Evolutionary conservation across 2,797 vertebrate species (phyloP).

Genomic region (Meda fulgida): DNA sequence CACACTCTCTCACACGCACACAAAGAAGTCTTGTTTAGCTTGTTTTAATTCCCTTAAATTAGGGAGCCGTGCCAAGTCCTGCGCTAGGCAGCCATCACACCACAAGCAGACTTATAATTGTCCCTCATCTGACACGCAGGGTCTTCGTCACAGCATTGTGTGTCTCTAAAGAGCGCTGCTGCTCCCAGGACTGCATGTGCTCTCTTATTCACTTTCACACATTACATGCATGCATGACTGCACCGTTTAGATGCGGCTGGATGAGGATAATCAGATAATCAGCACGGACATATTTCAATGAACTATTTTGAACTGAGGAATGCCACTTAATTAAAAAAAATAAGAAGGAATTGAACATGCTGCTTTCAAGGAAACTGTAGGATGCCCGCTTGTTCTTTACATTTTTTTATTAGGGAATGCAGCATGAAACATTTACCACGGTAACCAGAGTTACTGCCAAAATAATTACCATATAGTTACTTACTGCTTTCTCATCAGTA

Average conservation of each 20-base stretch:
- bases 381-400: background rate
- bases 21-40: constrained; percentile 68
- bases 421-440: constrained; percentile 20
- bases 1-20: constrained; percentile 53
- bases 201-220: constrained; percentile 36
- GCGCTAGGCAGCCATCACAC: constrained; percentile 61
- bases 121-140: constrained; percentile 61
- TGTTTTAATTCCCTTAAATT: constrained; percentile 75
- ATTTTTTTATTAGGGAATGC: constrained; percentile 22
- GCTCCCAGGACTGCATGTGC: constrained; percentile 35
- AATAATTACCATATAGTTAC: background rate
- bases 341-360: constrained; percentile 9
- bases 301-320: constrained; percentile 11
- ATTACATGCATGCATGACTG: constrained; percentile 40
- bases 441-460: background rate
- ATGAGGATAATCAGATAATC: constrained; percentile 36
- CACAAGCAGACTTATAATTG: constrained; percentile 71
- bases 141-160: constrained; percentile 43
- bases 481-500: background rate
- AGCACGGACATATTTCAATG: constrained; percentile 22
- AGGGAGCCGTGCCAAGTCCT: constrained; percentile 66
- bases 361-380: constrained; percentile 9
- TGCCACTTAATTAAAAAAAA: constrained; percentile 14
- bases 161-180: constrained; percentile 33
- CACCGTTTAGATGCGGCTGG: constrained; percentile 41